Evolutionary conservation across 2,797 vertebrate genomes (phyloP).

Genomic region (Passerculus sandwichensis): DNA sequence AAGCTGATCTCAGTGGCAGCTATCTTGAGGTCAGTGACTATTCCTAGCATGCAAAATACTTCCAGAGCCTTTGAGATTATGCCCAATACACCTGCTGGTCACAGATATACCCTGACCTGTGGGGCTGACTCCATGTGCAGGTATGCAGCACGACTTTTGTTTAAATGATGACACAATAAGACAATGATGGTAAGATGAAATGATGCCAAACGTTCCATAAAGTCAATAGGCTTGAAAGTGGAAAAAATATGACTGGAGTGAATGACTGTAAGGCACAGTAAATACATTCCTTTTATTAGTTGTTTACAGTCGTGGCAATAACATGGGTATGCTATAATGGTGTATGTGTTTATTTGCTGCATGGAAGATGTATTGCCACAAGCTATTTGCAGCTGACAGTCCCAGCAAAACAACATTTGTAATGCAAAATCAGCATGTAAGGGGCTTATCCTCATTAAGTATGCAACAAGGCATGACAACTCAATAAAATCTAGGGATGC

Average conservation of each 20-base stretch:
- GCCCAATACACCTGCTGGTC: background rate
- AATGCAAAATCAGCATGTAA: conserved; percentile 15
- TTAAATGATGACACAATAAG: background rate
- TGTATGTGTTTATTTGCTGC: conserved; percentile 43
- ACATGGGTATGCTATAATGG: conserved; percentile 29
- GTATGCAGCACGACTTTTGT: background rate
- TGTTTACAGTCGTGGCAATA: conserved; percentile 65
- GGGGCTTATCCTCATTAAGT: conserved; percentile 46
- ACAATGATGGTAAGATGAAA: background rate
- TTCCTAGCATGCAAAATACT: background rate
- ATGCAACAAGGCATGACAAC: conserved; percentile 59
- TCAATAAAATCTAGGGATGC: conserved; percentile 48
- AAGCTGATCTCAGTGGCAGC: background rate
- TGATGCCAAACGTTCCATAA: conserved; percentile 18
- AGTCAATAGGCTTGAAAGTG: conserved; percentile 36
- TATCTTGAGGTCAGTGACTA: background rate
- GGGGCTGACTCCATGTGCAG: background rate
- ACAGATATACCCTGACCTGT: background rate
- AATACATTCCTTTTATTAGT: conserved; percentile 60
- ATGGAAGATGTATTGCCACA: conserved; percentile 53
- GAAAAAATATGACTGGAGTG: conserved; percentile 35
- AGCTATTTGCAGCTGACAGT: conserved; percentile 55
- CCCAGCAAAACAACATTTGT: conserved; percentile 60
- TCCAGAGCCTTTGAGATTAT: background rate
- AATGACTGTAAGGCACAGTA: conserved; percentile 55